Base-by-base conservation (phyloP, 2,888 invertebrate species). In the Cactoblastis cactorum region DNA sequence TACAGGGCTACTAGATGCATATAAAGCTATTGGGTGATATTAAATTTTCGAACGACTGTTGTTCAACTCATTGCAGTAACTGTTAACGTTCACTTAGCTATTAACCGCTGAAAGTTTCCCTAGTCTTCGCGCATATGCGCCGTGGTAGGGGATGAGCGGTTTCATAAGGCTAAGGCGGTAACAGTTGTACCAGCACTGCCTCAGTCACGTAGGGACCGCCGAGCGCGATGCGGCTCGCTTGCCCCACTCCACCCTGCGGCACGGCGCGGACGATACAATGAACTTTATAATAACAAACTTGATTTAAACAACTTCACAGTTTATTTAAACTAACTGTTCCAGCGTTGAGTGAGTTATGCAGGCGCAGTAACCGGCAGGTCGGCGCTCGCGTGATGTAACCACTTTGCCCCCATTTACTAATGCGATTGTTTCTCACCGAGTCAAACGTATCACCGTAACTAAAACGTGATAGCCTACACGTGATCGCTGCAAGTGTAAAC, bases 401-500 rank as follows among this genome's bases (percentile, higher is more conserved):
- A 66, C 67, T 77, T 76, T 69, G 73, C 65, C 72, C 54, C 74
- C 58, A 75, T 77, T 77, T 77, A 71, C 70, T 72, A 77, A 78
- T 76, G 69, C 67, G 71, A 77, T 80, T 77, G 74, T 77, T 79
- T 71, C 65, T 58, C 51, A 53, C 57, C 63, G 65, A 69, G 60
- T 58, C 62, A 62, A 59, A 68, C 63, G 63, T 63, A 61, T 61
- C 52, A 57, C 49, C 52, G 49, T 45, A 41, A 59, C 57, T 55
- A 47, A 55, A 62, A 59, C 58, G 61, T 63, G 63, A 63, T 63
- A 70, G 66, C 58, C 50, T 53, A 49, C 58, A 54, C 56, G 63
- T 65, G 62, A 65, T 64, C 58, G 62, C 54, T 59, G 61, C 56
- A 59, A 39, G 45, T 35, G 39, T 45, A 22, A 41, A 41, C 39